A percentile compares a stretch with the other conserved stretches of the same genome.
These are phyloP conservation scores for Heliconius aoede DNA, from an alignment of 2,888 invertebrate species.

Conservation along the genomic window DNA sequence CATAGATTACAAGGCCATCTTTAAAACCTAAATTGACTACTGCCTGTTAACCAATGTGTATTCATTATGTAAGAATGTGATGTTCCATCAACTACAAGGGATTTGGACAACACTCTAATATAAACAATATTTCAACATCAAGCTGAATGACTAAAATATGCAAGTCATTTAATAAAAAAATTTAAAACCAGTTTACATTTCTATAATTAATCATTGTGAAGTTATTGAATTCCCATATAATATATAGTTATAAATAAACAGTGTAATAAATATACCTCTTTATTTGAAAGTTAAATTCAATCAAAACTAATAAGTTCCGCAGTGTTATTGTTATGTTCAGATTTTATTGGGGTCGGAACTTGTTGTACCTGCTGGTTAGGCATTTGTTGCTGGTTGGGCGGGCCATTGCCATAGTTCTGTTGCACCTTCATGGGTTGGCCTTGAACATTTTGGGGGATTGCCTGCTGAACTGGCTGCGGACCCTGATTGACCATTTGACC, in stretches of 20 bases:
- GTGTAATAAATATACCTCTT: constrained; percentile 62
- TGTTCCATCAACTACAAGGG: constrained; percentile 34
- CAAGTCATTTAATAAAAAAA: constrained; percentile 37
- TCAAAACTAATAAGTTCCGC: constrained; percentile 93
- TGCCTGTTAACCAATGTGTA: constrained; percentile 44
- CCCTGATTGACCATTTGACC: constrained; percentile 51
- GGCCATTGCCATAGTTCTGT: constrained; percentile 55
- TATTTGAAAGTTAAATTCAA: constrained; percentile 68
- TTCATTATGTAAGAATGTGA: constrained; percentile 49
- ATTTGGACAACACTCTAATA: constrained; percentile 34
- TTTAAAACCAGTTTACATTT: constrained; percentile 42
- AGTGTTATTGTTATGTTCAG: constrained; percentile 82
- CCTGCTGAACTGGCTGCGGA: constrained; percentile 50
- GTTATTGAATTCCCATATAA: constrained; percentile 42
- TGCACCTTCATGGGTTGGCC: constrained; percentile 46
- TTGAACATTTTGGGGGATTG: constrained; percentile 50
- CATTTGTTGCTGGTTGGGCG: constrained; percentile 50
- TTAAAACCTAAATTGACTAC: constrained; percentile 53
- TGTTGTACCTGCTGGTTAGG: constrained; percentile 49
- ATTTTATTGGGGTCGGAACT: constrained; percentile 66
- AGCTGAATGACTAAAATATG: constrained; percentile 45
- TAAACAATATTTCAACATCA: constrained; percentile 41
- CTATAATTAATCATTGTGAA: constrained; percentile 42
- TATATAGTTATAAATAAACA: constrained; percentile 55
- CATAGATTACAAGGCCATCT: constrained; percentile 75